Evolutionary conservation across 2,113 vertebrate species (phyloP).

Genomic region (Morphnarchus princeps): DNA sequence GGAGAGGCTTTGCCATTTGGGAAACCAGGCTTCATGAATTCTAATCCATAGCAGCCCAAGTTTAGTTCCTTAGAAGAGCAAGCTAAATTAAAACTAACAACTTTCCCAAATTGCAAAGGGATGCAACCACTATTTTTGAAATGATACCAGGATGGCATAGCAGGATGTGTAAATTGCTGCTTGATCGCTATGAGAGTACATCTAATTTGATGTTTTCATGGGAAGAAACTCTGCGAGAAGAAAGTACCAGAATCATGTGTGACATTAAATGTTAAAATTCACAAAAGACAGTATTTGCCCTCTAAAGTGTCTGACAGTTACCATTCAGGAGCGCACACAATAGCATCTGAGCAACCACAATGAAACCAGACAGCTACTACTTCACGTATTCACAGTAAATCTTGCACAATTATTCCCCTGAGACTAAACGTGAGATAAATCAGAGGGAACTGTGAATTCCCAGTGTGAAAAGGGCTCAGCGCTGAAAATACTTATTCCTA

Average conservation of each 20-base stretch:
- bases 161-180: not conserved
- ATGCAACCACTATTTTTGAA: not conserved
- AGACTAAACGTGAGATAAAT: not conserved
- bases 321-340: not conserved
- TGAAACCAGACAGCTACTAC: not conserved
- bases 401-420: not conserved
- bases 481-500: not conserved
- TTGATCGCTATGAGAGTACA: not conserved
- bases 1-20: not conserved
- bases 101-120: not conserved
- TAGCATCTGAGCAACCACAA: not conserved
- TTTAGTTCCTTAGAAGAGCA: not conserved
- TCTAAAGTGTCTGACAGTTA: not conserved
- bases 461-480: not conserved
- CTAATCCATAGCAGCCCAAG: not conserved
- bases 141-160: not conserved
- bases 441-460: not conserved
- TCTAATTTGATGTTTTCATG: not conserved
- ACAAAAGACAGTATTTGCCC: not conserved
- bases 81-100: slow-evolving; percentile 23
- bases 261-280: not conserved
- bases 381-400: not conserved
- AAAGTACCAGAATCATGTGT: not conserved
- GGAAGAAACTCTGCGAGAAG: not conserved
- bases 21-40: not conserved